Conservation (phyloP, 2,113 vertebrate species). For the Pholis gunnellus region DNA sequence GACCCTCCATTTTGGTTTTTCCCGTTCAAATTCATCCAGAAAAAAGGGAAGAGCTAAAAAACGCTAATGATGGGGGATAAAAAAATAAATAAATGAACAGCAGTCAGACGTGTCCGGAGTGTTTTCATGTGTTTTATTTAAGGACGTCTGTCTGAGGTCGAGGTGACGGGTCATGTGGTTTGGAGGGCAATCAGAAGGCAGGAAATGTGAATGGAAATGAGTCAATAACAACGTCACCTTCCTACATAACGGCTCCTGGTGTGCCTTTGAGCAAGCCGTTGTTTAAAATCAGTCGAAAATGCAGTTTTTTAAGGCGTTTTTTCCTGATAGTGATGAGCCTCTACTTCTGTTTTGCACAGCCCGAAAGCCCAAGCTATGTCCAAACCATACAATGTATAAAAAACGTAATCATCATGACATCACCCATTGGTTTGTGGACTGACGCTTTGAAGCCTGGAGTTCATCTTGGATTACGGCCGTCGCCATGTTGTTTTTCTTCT, state of each 20-base stretch:
- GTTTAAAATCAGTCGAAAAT: too few relatives aligned
- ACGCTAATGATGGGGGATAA: conserved; percentile 90
- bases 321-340: background rate
- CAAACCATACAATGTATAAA: too few relatives aligned
- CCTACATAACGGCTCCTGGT: too few relatives aligned
- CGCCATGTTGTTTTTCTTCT: too few relatives aligned
- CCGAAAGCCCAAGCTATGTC: too few relatives aligned
- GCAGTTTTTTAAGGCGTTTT: too few relatives aligned
- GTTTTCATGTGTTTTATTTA: conserved; percentile 78
- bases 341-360: background rate
- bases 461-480: too few relatives aligned
- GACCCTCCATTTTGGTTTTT: conserved; percentile 88
- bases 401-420: background rate
- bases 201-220: background rate
- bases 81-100: conserved; percentile 65
- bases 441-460: too few relatives aligned
- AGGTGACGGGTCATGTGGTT: conserved; percentile 43
- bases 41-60: conserved; percentile 85
- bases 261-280: background rate
- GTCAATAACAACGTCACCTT: background rate
- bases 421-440: too few relatives aligned
- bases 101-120: conserved; percentile 82
- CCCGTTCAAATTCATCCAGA: conserved; percentile 87
- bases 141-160: background rate
- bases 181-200: background rate